phyloP scores from a whole-genome alignment of 2,888 invertebrate genomes.

The Lamellibrachia satsuma region DNA sequence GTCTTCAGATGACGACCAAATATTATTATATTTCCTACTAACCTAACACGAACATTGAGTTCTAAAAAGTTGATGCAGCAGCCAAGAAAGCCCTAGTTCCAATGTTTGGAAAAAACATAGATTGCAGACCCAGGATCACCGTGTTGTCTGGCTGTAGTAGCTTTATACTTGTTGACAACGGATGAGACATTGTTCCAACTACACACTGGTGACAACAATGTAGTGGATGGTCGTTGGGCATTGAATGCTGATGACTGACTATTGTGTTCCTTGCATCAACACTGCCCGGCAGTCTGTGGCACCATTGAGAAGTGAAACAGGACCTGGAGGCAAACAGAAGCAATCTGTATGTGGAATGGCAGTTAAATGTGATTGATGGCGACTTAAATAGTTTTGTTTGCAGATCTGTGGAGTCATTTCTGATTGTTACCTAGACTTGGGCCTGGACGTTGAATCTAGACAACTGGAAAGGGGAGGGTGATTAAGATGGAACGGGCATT shows the following conservation, averaged over 20 bases:
- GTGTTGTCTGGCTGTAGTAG: not conserved
- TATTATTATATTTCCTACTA: too few species aligned
- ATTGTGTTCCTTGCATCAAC: not conserved
- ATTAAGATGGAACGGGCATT: not conserved
- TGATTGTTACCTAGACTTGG: not conserved
- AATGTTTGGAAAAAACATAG: not conserved
- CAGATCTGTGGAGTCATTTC: not conserved
- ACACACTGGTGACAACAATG: not conserved
- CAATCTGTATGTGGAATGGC: not conserved
- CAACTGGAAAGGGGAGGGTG: not conserved
- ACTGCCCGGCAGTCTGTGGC: not conserved
- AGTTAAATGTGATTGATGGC: not conserved
- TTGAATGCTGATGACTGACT: not conserved
- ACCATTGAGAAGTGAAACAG: not conserved
- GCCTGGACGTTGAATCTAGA: not conserved
- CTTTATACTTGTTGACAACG: not conserved
- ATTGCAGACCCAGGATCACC: not conserved
- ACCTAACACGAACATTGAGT: too few species aligned
- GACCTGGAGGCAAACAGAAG: not conserved
- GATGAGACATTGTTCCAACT: not conserved
- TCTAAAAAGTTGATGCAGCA: too few species aligned
- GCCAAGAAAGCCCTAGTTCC: too few species aligned
- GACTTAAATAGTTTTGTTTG: slow-evolving; percentile 2
- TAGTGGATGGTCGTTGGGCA: not conserved
- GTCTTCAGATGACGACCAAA: too few species aligned